Evolutionary conservation across 2,888 invertebrate species (phyloP), one percentile per base, ranked within the genome.

Genomic region (Caenorhabditis japonica): DNA sequence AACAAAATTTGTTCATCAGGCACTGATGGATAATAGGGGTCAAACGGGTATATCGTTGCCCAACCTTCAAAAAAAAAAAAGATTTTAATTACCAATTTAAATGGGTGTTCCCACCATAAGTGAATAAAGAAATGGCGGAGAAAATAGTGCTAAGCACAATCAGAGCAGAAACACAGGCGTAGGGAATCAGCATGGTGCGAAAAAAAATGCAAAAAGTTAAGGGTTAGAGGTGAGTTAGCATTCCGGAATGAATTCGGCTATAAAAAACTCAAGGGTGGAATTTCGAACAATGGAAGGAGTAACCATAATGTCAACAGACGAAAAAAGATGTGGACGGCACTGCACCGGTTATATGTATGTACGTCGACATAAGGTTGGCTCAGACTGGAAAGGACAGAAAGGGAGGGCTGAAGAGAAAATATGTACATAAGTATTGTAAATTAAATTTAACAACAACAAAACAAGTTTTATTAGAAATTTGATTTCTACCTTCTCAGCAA

Each of bases 261-360:
- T 55, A 66, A 66, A 51, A n/a, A 43, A 3, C n/a, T 10, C 46
- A 17, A 21, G 47, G 21, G 47, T 39, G 34, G 38, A 25, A 61
- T 51, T 49, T 33, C 36, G 47, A 56, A 66, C 43, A 66, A 49
- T 56, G 56, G 51, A 38, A 51, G 66, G 33, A 66, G n/a, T n/a
- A n/a, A n/a, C n/a, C n/a, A n/a, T n/a, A n/a, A 66, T 39, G 66
- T 66, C 66, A 66, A 66, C 51, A 66, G 12, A 19, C 33, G 17
- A 30, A 5, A 5, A 30, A 30, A 30, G 10, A 30, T n/a, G n/a
- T n/a, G n/a, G n/a, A n/a, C n/a, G n/a, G n/a, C n/a, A n/a, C n/a
- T n/a, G n/a, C n/a, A n/a, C 39, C 17, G 39, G 39, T 15, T 19
- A 39, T 15, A 8, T 17, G 39, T 39, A 15, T 36, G 36, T 36